These are phyloP conservation scores for Phania funesta DNA, from an alignment of 2,888 invertebrate species.

Conservation along the genomic window DNA sequence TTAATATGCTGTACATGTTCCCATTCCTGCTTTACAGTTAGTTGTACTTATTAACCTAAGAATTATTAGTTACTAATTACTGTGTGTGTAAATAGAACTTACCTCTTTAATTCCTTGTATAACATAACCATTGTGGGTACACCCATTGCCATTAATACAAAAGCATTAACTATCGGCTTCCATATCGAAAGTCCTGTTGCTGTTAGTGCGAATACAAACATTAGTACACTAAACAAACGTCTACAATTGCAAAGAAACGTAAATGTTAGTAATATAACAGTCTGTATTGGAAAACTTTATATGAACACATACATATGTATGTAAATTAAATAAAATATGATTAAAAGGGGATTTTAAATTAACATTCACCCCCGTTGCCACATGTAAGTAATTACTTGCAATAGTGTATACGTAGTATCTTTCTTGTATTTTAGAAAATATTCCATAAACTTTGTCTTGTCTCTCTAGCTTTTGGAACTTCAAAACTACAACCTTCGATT, in stretches of 20 bases:
- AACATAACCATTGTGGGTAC: constrained; percentile 86
- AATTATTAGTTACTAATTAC: no score
- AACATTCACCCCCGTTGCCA: no score
- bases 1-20: no score
- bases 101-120: constrained; percentile 86
- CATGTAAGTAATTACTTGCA: no score
- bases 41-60: no score
- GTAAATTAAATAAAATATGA: background rate
- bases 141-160: constrained; percentile 88
- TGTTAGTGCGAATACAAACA: constrained; percentile 83
- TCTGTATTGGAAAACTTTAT: constrained; percentile 8
- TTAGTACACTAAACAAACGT: constrained; percentile 83
- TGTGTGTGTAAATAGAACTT: constrained; percentile 69
- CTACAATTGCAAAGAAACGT: constrained; percentile 78
- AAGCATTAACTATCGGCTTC: constrained; percentile 90
- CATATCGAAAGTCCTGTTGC: constrained; percentile 86
- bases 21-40: no score
- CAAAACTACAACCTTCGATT: no score
- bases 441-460: no score
- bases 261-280: background rate
- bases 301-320: background rate
- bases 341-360: no score
- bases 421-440: no score
- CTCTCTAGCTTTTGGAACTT: no score
- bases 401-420: no score